phyloP scores from a whole-genome alignment of 1,140 invertebrate species.

The Wiebesia pumilae region DNA sequence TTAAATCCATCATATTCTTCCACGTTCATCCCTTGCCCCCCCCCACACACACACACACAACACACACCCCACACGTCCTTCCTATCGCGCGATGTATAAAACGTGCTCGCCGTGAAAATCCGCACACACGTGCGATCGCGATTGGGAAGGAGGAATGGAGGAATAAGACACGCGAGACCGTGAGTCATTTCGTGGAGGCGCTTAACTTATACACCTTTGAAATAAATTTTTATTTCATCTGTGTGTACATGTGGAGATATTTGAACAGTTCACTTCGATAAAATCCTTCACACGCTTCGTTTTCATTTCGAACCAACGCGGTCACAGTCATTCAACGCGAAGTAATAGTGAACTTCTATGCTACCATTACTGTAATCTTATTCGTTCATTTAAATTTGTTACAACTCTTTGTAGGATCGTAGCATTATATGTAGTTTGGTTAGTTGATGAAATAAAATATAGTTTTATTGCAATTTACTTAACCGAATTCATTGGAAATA shows the following conservation, averaged over 20 bases:
- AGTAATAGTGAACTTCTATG: background rate
- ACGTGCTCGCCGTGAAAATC: constrained; percentile 34
- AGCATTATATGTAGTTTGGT: too few relatives aligned
- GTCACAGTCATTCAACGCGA: background rate
- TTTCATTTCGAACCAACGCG: background rate
- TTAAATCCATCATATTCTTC: constrained; percentile 44
- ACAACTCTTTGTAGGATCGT: too few relatives aligned
- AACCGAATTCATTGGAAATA: too few relatives aligned
- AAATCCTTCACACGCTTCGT: background rate
- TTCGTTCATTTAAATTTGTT: background rate
- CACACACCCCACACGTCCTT: too few relatives aligned
- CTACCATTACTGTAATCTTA: background rate
- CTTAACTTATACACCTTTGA: background rate
- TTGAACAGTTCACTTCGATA: background rate
- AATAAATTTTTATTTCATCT: background rate
- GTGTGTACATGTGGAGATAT: background rate
- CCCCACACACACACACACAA: too few relatives aligned
- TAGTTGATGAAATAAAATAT: too few relatives aligned
- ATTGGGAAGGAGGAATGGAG: background rate
- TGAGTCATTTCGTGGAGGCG: background rate
- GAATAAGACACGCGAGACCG: constrained; percentile 7
- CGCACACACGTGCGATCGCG: constrained; percentile 38
- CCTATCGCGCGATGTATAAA: background rate
- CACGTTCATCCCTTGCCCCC: background rate
- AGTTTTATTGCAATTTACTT: too few relatives aligned